A percentile compares a stretch with the other conserved stretches of the same genome.
Evolutionary conservation across 2,797 vertebrate genomes (phyloP).

Genomic region (Austrolebias charrua): DNA sequence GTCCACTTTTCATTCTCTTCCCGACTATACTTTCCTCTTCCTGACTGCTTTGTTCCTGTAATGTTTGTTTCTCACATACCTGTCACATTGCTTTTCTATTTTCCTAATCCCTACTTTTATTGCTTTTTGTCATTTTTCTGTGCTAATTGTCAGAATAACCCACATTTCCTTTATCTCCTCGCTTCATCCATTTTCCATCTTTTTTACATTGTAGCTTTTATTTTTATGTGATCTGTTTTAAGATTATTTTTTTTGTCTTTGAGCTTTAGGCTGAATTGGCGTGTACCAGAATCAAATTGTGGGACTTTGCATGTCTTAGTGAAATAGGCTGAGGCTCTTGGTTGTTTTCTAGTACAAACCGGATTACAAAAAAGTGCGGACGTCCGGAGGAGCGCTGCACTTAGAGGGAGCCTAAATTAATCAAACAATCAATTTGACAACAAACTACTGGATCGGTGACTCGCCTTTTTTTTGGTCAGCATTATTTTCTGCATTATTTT

Average conservation of each 20-base stretch:
- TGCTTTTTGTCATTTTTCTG: background rate
- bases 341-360: constrained; percentile 15
- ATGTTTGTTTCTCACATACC: constrained; percentile 1
- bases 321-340: constrained; percentile 22
- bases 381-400: too few species aligned
- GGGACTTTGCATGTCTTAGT: constrained; percentile 13
- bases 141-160: background rate
- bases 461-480: too few species aligned
- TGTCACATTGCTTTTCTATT: background rate
- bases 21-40: background rate
- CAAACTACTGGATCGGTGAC: too few species aligned
- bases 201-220: background rate
- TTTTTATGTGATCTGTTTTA: background rate
- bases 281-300: constrained; percentile 3
- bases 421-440: too few species aligned
- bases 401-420: too few species aligned
- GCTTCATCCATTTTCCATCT: background rate
- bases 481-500: too few species aligned
- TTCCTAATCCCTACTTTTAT: background rate
- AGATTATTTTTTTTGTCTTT: constrained; percentile 1
- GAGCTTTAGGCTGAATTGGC: background rate
- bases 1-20: too few species aligned
- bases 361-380: too few species aligned
- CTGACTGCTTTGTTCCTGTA: background rate
- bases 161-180: background rate